Evolutionary conservation across 2,113 vertebrate species (phyloP).

Genomic region (Hippocampus comes): DNA sequence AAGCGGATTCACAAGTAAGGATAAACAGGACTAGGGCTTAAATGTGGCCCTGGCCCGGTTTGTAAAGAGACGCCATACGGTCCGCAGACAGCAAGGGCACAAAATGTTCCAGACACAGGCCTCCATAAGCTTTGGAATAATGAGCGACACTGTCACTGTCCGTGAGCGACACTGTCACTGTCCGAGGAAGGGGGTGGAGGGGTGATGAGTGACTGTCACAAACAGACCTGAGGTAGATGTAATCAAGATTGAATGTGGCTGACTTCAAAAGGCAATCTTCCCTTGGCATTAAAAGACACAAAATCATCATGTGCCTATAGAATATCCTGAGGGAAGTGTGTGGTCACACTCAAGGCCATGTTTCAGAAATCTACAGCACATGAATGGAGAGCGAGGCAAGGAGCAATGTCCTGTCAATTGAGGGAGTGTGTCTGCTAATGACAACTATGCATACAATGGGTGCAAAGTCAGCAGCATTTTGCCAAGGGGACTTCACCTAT

Average conservation of each 20-base stretch:
- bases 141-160: constrained; percentile 36
- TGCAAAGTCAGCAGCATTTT: no score
- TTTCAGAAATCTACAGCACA: no score
- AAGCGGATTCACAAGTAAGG: constrained; percentile 13
- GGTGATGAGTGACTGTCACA: background rate
- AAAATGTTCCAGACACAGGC: constrained; percentile 59
- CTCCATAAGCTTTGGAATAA: constrained; percentile 34
- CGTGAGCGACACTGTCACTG: constrained; percentile 32
- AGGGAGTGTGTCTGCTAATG: no score
- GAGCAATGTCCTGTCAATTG: no score
- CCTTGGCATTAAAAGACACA: background rate
- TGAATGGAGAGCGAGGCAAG: no score
- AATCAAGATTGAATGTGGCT: background rate
- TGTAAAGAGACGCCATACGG: constrained; percentile 26
- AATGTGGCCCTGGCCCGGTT: constrained; percentile 33
- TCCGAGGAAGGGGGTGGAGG: constrained; percentile 6
- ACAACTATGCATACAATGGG: no score
- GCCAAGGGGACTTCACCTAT: no score
- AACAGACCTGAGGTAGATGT: background rate
- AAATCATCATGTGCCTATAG: background rate
- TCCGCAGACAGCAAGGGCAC: constrained; percentile 50
- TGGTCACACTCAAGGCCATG: no score
- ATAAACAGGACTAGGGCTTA: background rate
- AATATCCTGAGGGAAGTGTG: no score
- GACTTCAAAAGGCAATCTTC: background rate